Evolutionary conservation across 2,113 vertebrate genomes (phyloP).

Genomic region (Acanthisitta chloris): DNA sequence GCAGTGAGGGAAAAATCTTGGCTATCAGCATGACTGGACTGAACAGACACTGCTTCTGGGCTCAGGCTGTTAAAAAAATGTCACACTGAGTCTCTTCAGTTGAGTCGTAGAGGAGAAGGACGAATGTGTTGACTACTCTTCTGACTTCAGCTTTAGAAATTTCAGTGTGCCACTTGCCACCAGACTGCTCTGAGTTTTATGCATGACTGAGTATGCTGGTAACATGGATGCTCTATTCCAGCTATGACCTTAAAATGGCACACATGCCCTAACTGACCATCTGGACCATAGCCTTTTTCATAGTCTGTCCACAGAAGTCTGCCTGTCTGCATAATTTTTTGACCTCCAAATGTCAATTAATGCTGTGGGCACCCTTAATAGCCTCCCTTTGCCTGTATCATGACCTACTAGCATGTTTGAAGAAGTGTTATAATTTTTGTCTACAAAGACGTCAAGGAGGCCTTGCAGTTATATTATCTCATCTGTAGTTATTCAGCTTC

Average conservation of each 20-base stretch:
- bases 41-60: not conserved
- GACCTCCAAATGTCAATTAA: not conserved
- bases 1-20: not conserved
- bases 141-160: not conserved
- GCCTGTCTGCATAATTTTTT: not conserved
- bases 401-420: not conserved
- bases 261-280: not conserved
- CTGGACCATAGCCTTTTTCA: not conserved
- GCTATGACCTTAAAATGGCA: not conserved
- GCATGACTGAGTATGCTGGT: not conserved
- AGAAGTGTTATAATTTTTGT: not conserved
- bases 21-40: not conserved
- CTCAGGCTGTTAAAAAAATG: not conserved
- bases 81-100: not conserved
- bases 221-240: not conserved
- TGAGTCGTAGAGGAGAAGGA: not conserved
- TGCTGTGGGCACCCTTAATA: not conserved
- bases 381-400: not conserved
- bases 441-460: not conserved
- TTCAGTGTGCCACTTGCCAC: not conserved
- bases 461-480: not conserved
- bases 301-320: not conserved
- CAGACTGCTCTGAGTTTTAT: not conserved
- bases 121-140: not conserved
- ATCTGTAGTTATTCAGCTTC: not conserved